Evolutionary conservation across 2,888 invertebrate species (phyloP), one percentile per base, ranked within the genome.

Genomic region (Ichneumoninae sp.): DNA sequence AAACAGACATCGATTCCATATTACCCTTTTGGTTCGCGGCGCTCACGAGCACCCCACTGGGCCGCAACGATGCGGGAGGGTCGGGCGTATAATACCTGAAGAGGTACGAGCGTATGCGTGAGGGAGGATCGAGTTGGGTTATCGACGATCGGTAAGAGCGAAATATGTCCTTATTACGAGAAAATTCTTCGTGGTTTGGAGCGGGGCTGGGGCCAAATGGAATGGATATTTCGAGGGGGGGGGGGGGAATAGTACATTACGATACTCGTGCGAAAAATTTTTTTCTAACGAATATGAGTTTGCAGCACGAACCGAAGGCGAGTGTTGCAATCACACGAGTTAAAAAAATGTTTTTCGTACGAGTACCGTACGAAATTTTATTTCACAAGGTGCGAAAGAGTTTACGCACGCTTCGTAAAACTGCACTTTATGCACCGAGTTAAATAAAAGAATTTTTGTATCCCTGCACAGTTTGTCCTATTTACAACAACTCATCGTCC

Each of bases 1-100:
- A 90, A 92, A 90, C 90, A 90, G 89, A 89, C 89, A 91, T 91
- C 90, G 90, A 89, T 89, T 90, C 87, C 87, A 86, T 91, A 90
- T 91, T 90, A 91, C 88, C 87, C 85, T 83, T 50, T 83, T 80
- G 71, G 69, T 76, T 76, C 60, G 65, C 65, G 50, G 52, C 50
- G 54, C 66, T 71, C 80, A 54, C 57, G 52, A 26, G 65, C 50
- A 33, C 57, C 26, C 26, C 2, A 57, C 26, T 57, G 57, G 22
- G 26, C 26, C 26, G 57, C 26, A 26, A 22, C 26, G 13, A 13
- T 26, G 57, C 57, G 13, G 22, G 22, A 13, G 7, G 22, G 10
- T 47, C 44, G 57, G 19, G 22, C 1, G 57, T 26, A 57, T 40
- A 40, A 40, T 57, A 13, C 44, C 44, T 47, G 44, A 47, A 57